These are phyloP conservation scores for Bombylius discolor DNA, from an alignment of 2,888 invertebrate genomes.

Conservation along the genomic window DNA sequence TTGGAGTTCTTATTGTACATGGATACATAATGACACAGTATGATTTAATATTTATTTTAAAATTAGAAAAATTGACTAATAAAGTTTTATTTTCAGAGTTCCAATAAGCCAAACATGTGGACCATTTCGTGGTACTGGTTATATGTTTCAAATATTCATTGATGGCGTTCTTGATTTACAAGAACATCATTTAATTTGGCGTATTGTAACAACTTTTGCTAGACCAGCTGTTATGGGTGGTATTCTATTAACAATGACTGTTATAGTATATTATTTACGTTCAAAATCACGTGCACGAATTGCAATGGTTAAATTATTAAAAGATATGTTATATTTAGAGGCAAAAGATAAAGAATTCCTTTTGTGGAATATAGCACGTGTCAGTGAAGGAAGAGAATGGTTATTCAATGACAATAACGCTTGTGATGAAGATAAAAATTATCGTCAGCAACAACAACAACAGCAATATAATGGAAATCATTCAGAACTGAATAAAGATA, in stretches of 20 bases:
- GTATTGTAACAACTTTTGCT: conserved; percentile 38
- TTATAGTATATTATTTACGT: conserved; percentile 48
- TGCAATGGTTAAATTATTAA: conserved; percentile 45
- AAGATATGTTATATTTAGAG: conserved; percentile 51
- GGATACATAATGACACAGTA: conserved; percentile 55
- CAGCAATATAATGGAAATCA: not conserved
- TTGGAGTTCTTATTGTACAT: conserved; percentile 44
- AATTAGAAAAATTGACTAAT: not conserved
- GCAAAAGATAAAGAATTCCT: conserved; percentile 59
- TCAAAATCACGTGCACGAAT: conserved; percentile 48
- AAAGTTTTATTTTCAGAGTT: conserved; percentile 34
- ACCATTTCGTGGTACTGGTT: conserved; percentile 44
- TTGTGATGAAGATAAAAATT: conserved; percentile 2
- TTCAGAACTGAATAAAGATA: conserved; percentile 8
- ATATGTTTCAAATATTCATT: conserved; percentile 45
- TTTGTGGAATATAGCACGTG: conserved; percentile 45
- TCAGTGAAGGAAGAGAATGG: conserved; percentile 41
- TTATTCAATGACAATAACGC: conserved; percentile 15
- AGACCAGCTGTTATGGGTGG: conserved; percentile 50
- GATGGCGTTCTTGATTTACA: conserved; percentile 42
- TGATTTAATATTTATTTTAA: conserved; percentile 16
- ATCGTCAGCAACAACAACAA: not conserved
- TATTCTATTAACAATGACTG: conserved; percentile 45
- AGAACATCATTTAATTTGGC: conserved; percentile 36
- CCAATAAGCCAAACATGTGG: conserved; percentile 45